A percentile compares a stretch with the other conserved stretches of the same genome.
These are phyloP conservation scores for Drosophila neonasuta DNA, from an alignment of 2,888 invertebrate genomes.

Conservation along the genomic window DNA sequence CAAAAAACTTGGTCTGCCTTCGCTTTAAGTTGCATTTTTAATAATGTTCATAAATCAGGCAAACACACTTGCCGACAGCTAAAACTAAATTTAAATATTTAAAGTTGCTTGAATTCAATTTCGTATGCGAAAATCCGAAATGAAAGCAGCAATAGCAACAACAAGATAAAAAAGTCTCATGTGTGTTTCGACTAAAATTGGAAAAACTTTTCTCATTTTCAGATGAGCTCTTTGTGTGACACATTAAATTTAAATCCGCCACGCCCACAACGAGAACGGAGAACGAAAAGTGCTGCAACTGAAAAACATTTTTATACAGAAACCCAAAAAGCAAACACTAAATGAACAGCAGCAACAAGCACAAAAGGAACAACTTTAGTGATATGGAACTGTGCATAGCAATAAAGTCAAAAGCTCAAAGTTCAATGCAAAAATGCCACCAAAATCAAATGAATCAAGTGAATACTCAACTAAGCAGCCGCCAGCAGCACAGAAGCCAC, in stretches of 20 bases:
- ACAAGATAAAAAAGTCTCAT: background rate
- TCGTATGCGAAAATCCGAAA: background rate
- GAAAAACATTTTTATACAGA: slow-evolving; percentile 27
- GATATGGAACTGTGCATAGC: slow-evolving; percentile 75
- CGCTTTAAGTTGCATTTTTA: slow-evolving; percentile 23
- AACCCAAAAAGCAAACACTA: slow-evolving; percentile 3
- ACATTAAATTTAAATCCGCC: slow-evolving; percentile 51
- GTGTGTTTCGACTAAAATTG: slow-evolving; percentile 11
- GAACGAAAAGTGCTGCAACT: slow-evolving; percentile 41
- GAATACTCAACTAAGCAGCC: slow-evolving; percentile 51
- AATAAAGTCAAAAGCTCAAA: slow-evolving; percentile 72
- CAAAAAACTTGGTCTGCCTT: slow-evolving; percentile 33
- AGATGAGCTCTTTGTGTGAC: slow-evolving; percentile 65
- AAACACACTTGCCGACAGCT: background rate
- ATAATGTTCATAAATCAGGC: slow-evolving; percentile 19
- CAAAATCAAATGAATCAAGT: slow-evolving; percentile 61
- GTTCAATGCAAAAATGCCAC: slow-evolving; percentile 77
- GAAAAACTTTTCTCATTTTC: slow-evolving; percentile 65
- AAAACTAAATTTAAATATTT: slow-evolving; percentile 5
- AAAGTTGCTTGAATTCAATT: slow-evolving; percentile 6
- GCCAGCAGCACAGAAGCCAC: slow-evolving; percentile 40
- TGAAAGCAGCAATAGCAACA: background rate
- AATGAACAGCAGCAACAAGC: slow-evolving; percentile 34
- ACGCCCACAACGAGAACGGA: slow-evolving; percentile 53
- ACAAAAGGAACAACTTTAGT: slow-evolving; percentile 52